Base-by-base conservation (phyloP, 2,113 vertebrate genomes). In the Peromyscus californicus region DNA sequence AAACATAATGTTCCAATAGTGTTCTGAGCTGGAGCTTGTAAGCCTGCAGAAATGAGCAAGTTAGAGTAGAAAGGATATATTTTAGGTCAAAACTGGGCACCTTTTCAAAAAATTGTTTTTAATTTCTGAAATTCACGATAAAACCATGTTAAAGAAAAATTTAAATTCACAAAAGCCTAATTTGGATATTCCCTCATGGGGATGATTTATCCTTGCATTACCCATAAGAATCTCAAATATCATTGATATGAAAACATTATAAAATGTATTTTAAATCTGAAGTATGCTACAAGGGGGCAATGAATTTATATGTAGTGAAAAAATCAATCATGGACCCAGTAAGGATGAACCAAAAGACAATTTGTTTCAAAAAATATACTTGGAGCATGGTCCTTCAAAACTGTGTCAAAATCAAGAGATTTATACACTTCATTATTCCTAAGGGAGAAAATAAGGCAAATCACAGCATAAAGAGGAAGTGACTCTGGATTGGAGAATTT, bases 251-350 rank as follows among this genome's bases (percentile, higher is more conserved):
- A 96, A 94, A 96, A 91, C 39, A 72, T 6, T 33, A 86, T 70
- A 45, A 94, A 88, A 92, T 74, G 45, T 95, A 91, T 75, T 29
- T 69, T 92, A 36, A 94, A 75, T 95, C 31, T 90, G 63, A 95
- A 93, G 83, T 75, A 31, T 13, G 33, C 10, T 90, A 51, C 70
- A n/a, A 29, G 65, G 93, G 51, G 24, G 79, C 74, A 16, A 94
- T 89, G 10, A 36, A 70, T 45, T 72, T 79, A 57, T 82, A 33
- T n/a, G 0, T 24, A 59, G 51, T 24, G 39, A 85, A 88, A 87
- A 54, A 92, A 94, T 89, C 87, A 97, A 72, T 45, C 65, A 76
- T 12, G 17, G 22, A 26, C 45, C 42, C 36, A 70, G 1, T 36
- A 95, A 91, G 4, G n/a, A 7, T 59, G 79, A 96, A 88, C 87